These are phyloP conservation scores for Triops cancriformis DNA, from an alignment of 1,140 invertebrate genomes.

Conservation along the genomic window DNA sequence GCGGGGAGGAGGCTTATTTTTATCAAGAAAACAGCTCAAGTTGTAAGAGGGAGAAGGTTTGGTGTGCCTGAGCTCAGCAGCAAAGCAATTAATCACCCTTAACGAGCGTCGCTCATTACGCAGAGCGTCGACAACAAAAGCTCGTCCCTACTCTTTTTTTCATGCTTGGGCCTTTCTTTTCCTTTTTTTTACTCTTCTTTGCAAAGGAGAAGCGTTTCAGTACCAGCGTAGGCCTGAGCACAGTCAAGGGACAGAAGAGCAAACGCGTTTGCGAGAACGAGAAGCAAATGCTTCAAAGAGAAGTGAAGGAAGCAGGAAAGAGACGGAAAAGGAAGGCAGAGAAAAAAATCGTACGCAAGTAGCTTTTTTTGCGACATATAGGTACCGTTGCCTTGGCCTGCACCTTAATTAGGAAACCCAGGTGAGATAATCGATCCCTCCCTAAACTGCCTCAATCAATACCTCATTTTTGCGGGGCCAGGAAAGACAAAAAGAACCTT, in stretches of 20 bases:
- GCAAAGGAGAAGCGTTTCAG: too few species aligned
- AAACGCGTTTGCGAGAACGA: too few species aligned
- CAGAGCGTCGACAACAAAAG: conserved; percentile 12
- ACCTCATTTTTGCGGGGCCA: background rate
- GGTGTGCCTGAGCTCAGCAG: conserved; percentile 7
- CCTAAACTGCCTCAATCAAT: background rate
- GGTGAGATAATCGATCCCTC: conserved; percentile 1
- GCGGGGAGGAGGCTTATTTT: background rate
- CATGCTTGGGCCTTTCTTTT: background rate
- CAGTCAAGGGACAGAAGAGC: background rate
- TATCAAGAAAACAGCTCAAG: background rate
- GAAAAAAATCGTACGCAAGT: background rate
- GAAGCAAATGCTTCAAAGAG: background rate
- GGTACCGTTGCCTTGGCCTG: conserved; percentile 2
- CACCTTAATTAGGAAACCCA: conserved; percentile 1
- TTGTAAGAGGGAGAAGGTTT: background rate
- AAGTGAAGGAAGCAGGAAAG: background rate
- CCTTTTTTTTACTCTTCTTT: background rate
- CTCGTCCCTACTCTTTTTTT: background rate
- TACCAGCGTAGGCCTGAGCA: background rate
- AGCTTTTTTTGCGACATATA: background rate
- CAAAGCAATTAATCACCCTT: conserved; percentile 4
- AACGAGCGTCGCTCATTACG: conserved; percentile 12
- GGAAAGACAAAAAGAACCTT: too few species aligned
- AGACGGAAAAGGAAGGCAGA: background rate